A percentile compares a stretch with the other conserved stretches of the same genome.
phyloP scores from a whole-genome alignment of 2,888 invertebrate genomes.

The Ectemnius cavifrons region DNA sequence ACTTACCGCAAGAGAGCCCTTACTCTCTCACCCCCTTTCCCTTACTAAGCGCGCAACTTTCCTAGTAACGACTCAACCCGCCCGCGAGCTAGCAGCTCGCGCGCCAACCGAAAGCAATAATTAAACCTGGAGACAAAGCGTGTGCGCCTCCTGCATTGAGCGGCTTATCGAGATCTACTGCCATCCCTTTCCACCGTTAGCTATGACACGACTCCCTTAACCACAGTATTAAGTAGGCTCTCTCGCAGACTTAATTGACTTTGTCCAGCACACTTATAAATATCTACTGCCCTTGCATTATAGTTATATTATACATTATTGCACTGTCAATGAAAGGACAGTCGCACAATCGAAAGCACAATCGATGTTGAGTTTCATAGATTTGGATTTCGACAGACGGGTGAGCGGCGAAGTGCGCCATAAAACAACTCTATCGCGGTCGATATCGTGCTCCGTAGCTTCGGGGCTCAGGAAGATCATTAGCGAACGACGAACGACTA shows the following conservation, averaged over 20 bases:
- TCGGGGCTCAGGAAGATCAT: constrained; percentile 38
- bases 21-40: constrained; percentile 45
- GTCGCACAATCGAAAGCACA: too few relatives aligned
- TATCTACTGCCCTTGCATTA: too few relatives aligned
- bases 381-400: constrained; percentile 29
- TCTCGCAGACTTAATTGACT: constrained; percentile 1
- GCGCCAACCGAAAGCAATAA: neutral
- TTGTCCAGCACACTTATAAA: too few relatives aligned
- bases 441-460: constrained; percentile 32
- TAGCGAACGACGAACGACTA: constrained; percentile 33
- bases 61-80: constrained; percentile 18
- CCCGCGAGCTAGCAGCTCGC: neutral
- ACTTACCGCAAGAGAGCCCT: constrained; percentile 23
- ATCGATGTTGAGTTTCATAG: too few relatives aligned
- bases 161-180: constrained; percentile 12
- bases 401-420: constrained; percentile 25
- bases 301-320: too few relatives aligned
- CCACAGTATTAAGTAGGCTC: neutral
- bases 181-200: constrained; percentile 7
- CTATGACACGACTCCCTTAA: constrained; percentile 15
- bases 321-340: too few relatives aligned
- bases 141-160: neutral
- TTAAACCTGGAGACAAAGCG: neutral
- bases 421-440: constrained; percentile 44
- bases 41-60: constrained; percentile 38